Evolutionary conservation across 2,888 invertebrate species (phyloP), one percentile per base, ranked within the genome.

Genomic region (Ceratothoa steindachneri): DNA sequence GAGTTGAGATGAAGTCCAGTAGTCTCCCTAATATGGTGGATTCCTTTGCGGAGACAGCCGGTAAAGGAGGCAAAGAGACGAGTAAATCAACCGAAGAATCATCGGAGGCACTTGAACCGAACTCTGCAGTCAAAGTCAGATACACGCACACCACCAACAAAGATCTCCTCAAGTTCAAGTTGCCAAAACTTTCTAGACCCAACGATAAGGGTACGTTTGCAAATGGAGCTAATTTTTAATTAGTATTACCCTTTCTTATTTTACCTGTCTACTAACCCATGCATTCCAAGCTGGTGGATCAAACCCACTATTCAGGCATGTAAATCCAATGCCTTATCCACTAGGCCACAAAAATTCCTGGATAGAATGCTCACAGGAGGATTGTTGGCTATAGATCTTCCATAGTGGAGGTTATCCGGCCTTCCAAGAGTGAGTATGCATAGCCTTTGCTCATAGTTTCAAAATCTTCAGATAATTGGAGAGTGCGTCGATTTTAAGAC

Each of bases 1-100:
- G 30, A 28, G 27, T 15, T 1, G 60, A 67, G 69, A 80, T 77
- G 84, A 87, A 90, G 84, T 92, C 93, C 68, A 92, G 90, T 82
- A 93, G 93, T 73, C 84, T 93, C 82, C 93, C 93, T 0, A 93
- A 92, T 83, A 92, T 93, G 82, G 85, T 93, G 82, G 92, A 92
- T 41, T 75, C 73, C 51, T 67, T 71, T 9, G 29, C 19, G 19
- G 69, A 68, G 12, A 28, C 71, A 3, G 72, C 72, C 15, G 68
- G 71, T 24, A 70, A 53, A 65, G 66, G n/a, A n/a, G 31, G 73
- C 52, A 7, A 52, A 67, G 41, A 29, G 15, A 15, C 5, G 70
- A 71, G 53, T 51, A 51, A 60, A 67, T 53, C 24, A 27, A 66
- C 22, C 27, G 51, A 3, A 55, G 71, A 19, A 71, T 68, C 55